A percentile compares a stretch with the other conserved stretches of the same genome.
Evolutionary conservation across 2,113 vertebrate genomes (phyloP).

Genomic region (Hippoglossus stenolepis): DNA sequence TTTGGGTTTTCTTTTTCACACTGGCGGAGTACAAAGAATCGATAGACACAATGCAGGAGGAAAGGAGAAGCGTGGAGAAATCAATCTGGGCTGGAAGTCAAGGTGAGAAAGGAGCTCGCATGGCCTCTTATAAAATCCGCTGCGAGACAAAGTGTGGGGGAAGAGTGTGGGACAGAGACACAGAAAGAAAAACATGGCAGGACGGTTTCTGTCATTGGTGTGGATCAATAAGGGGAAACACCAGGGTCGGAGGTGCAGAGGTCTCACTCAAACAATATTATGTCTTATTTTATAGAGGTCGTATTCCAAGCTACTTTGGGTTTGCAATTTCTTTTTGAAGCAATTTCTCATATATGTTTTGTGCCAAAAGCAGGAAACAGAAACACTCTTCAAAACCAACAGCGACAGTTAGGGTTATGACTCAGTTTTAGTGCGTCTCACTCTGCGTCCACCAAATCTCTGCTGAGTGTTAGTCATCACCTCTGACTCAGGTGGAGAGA

Average conservation of each 20-base stretch:
- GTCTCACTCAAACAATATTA: neutral
- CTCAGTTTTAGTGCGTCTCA: slow-evolving; percentile 4
- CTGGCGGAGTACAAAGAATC: slow-evolving; percentile 51
- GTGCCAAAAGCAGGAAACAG: too few relatives aligned
- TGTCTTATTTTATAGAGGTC: neutral
- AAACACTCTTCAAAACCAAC: slow-evolving; percentile 21
- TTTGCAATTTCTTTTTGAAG: neutral
- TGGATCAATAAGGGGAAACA: slow-evolving; percentile 16
- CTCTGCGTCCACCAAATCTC: slow-evolving; percentile 31
- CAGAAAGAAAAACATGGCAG: neutral
- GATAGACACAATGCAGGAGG: slow-evolving; percentile 53
- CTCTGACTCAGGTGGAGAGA: slow-evolving; percentile 39
- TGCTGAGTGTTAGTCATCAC: slow-evolving; percentile 63
- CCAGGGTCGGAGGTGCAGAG: neutral
- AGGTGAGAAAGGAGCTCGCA: slow-evolving; percentile 56
- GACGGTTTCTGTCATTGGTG: neutral
- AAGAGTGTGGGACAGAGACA: slow-evolving; percentile 18
- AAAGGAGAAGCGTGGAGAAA: slow-evolving; percentile 53
- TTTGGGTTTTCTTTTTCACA: slow-evolving; percentile 24
- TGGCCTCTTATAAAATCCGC: slow-evolving; percentile 45
- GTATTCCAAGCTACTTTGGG: slow-evolving; percentile 1
- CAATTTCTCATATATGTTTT: neutral
- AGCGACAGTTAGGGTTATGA: slow-evolving; percentile 37
- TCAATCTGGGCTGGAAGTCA: slow-evolving; percentile 57
- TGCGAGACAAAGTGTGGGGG: slow-evolving; percentile 33